A percentile compares a stretch with the other conserved stretches of the same genome.
phyloP scores from a whole-genome alignment of 1,140 invertebrate genomes.

The Oreohelix idahoensis region DNA sequence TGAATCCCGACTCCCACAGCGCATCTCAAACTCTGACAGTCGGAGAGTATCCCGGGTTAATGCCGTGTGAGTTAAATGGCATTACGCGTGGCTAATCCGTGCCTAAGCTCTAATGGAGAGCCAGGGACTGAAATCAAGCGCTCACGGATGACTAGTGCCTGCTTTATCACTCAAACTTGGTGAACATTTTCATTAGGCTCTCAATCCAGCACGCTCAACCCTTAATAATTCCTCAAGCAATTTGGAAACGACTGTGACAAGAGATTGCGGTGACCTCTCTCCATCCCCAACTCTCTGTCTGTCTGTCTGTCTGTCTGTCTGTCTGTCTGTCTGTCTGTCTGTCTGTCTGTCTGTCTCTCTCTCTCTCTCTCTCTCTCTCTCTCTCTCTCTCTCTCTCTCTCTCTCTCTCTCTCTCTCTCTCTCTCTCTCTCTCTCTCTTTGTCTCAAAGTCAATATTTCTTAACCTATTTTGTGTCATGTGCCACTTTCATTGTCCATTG shows the following conservation, averaged over 20 bases:
- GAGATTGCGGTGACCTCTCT: conserved; percentile 1
- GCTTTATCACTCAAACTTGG: conserved; percentile 9
- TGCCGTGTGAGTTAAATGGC: neutral
- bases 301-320: neutral
- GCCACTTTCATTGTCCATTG: too few relatives aligned
- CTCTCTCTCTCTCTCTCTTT: neutral
- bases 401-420: neutral
- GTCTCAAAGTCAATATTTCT: neutral
- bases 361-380: neutral
- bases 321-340: neutral
- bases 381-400: neutral
- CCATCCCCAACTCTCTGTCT: neutral
- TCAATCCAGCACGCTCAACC: neutral
- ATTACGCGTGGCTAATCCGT: neutral
- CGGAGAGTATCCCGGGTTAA: neutral
- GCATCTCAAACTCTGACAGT: neutral
- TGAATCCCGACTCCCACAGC: neutral
- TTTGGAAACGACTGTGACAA: neutral
- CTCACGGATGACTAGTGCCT: neutral
- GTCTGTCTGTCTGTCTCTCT: neutral
- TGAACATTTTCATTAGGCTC: conserved; percentile 2
- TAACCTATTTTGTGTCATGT: too few relatives aligned
- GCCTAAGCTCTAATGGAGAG: conserved; percentile 4
- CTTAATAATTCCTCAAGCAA: conserved; percentile 5
- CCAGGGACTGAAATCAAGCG: neutral